These are phyloP conservation scores for Philopedon plagiatum DNA, from an alignment of 2,888 invertebrate species.

Conservation along the genomic window DNA sequence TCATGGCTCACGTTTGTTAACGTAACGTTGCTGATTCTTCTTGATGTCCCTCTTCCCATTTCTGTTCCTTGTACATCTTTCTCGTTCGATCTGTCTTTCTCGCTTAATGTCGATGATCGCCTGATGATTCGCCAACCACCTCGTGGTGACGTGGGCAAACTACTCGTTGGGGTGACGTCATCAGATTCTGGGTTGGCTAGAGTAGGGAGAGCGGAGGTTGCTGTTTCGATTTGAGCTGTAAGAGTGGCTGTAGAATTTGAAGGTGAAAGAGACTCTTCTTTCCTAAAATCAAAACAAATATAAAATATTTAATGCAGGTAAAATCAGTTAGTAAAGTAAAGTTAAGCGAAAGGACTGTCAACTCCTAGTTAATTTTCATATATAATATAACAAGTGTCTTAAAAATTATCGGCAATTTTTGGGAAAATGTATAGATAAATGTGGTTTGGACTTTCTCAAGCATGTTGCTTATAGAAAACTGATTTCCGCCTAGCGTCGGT, in stretches of 20 bases:
- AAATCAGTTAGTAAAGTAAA: no score
- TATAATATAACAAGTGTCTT: no score
- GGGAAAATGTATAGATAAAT: no score
- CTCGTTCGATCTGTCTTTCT: constrained; percentile 63
- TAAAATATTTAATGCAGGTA: no score
- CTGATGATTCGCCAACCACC: constrained; percentile 39
- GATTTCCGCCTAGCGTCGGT: no score
- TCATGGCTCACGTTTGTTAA: constrained; percentile 75
- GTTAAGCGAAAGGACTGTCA: no score
- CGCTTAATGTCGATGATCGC: constrained; percentile 59
- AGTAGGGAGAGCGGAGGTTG: constrained; percentile 49
- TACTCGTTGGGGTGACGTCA: constrained; percentile 58
- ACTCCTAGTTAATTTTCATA: no score
- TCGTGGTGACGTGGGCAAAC: constrained; percentile 62
- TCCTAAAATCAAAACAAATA: constrained; percentile 42
- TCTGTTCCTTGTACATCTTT: constrained; percentile 58
- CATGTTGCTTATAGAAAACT: no score
- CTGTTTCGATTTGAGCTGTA: constrained; percentile 62
- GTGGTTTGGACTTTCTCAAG: no score
- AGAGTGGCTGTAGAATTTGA: constrained; percentile 66
- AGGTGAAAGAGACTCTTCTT: constrained; percentile 62
- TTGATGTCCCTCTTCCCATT: constrained; percentile 36
- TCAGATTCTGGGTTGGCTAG: constrained; percentile 59
- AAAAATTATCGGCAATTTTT: no score
- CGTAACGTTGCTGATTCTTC: constrained; percentile 71